Evolutionary conservation across 2,113 vertebrate species (phyloP).

Genomic region (Melanotaenia duboulayi): DNA sequence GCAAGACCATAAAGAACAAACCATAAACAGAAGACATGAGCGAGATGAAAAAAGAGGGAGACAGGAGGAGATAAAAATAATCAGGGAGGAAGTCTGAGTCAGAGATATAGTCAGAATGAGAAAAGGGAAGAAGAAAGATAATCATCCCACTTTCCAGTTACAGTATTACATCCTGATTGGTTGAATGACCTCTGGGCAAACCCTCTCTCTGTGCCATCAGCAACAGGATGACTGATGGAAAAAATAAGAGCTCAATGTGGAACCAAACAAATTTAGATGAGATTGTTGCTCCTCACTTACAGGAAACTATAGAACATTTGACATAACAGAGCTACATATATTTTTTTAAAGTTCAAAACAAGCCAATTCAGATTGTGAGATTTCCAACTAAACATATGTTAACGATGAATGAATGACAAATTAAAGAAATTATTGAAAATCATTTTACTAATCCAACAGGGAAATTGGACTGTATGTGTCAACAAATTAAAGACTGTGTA

Average conservation of each 20-base stretch:
- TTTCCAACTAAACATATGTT: too few relatives aligned
- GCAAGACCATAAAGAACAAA: slow-evolving; percentile 18
- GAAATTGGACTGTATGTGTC: too few relatives aligned
- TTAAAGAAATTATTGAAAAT: neutral
- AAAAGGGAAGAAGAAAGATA: slow-evolving; percentile 47
- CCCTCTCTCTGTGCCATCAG: slow-evolving; percentile 52
- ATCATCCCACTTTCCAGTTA: slow-evolving; percentile 61
- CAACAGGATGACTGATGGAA: slow-evolving; percentile 49
- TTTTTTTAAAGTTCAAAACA: slow-evolving; percentile 31
- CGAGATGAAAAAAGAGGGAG: neutral
- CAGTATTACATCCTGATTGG: slow-evolving; percentile 63
- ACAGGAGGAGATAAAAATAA: slow-evolving; percentile 17
- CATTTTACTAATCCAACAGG: slow-evolving; percentile 1
- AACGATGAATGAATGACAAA: too few relatives aligned
- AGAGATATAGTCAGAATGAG: slow-evolving; percentile 55
- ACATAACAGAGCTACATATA: slow-evolving; percentile 54
- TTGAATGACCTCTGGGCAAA: slow-evolving; percentile 64
- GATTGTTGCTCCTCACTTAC: slow-evolving; percentile 32
- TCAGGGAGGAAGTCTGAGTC: slow-evolving; percentile 26
- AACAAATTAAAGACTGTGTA: slow-evolving; percentile 19
- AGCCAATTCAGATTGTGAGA: too few relatives aligned
- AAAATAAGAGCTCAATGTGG: slow-evolving; percentile 47
- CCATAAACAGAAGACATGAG: neutral
- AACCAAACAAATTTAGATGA: slow-evolving; percentile 36
- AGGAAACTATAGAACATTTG: slow-evolving; percentile 28